Evolutionary conservation across 2,113 vertebrate genomes (phyloP), one percentile per base, ranked within the genome.

Genomic region (Takifugu flavidus): DNA sequence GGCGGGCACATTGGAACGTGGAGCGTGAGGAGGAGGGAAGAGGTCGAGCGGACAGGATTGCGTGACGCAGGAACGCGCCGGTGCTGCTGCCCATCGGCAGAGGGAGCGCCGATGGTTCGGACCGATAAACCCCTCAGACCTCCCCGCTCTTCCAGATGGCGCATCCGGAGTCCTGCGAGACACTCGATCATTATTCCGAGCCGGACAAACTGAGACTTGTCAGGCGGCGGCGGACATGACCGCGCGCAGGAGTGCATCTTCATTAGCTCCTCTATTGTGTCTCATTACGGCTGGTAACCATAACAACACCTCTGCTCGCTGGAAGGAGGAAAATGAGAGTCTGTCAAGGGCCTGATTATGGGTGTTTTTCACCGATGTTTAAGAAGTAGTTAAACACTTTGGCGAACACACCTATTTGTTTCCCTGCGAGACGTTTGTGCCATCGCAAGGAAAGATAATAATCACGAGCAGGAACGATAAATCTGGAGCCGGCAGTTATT

Each of bases 131-230:
- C n/a, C 45, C 14, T 56, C 42, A 46, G 65, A 51, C 62, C 53
- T 11, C n/a, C 25, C 28, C 7, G 39, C 34, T 66, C 13, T 3
- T 69, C 75, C 79, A 80, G 71, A 83, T 74, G 72, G 70, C 75
- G 43, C 31, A 58, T 28, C 4, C 59, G 44, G 52, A 62, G 42
- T 27, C 53, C 49, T 46, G 14, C 26, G 65, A 70, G 42, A 62
- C 55, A 63, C 53, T 39, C 29, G 25, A 47, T 56, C 53, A 64
- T 70, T 55, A 58, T 65, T 83, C 62, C 60, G 65, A 76, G 66
- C 42, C 52, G 51, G 65, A 76, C 61, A 65, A 75, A 71, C 29
- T 11, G 28, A 15, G 7, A 44, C 53, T 2, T 1, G 14, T 45
- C 55, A 67, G 28, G 13, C 4, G 46, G 13, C 14, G 8, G 7